Evolutionary conservation across 2,797 vertebrate species (phyloP), one percentile per base, ranked within the genome.

Genomic region (Myiothlypis coronata): DNA sequence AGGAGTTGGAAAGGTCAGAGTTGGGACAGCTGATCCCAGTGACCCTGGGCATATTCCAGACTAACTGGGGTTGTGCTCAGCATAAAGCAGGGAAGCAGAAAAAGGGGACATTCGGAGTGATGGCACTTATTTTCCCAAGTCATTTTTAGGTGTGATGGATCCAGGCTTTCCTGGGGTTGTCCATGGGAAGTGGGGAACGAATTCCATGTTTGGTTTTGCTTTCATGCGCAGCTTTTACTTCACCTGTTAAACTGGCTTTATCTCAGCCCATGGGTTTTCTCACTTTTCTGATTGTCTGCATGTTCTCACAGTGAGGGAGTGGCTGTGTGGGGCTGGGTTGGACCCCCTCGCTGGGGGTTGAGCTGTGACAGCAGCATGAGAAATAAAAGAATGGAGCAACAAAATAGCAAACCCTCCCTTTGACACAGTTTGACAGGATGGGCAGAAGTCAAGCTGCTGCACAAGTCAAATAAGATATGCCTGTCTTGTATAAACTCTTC

Each of bases 371-470:
- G 59, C 53, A 60, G 9, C 83, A 30, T 67, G 70, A 55, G 35
- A 80, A 78, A 65, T 57, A 52, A 80, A 92, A 80, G 32, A 83
- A 44, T 35, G 19, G 71, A 77, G 50, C 94, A 87, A 93, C 78
- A 90, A 63, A 92, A 68, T 41, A 68, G 37, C 37, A 47, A 94
- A 88, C 57, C 43, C 47, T 87, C 35, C 50, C 75, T 63, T 55
- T 71, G 82, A 87, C 34, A 37, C 49, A 63, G 28, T 57, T 94
- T 96, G 92, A 86, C 59, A 67, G 77, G 71, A 82, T 43, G 75
- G 78, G 44, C 80, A 49, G 89, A 90, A 97, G 89, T 96, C 39
- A 89, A 83, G 37, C 68, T 96, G 86, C 96, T 96, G 84, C 32
- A 46, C 91, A 80, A 76, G 76, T 92, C 94, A 90, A 79, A 52